These are phyloP conservation scores for Vombatus ursinus DNA, from an alignment of 2,113 vertebrate species.

Conservation along the genomic window DNA sequence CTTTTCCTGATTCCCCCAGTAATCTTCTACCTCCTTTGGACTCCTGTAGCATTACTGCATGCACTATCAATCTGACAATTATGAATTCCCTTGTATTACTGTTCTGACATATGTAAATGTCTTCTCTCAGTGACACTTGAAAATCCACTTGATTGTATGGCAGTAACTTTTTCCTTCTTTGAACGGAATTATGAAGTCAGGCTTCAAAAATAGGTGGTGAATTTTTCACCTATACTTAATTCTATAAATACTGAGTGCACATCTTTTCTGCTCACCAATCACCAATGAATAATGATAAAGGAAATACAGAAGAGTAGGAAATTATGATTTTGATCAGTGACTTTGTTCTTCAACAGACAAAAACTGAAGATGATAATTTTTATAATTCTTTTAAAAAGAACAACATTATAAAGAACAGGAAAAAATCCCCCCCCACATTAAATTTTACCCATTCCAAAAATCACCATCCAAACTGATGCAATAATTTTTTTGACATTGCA, in stretches of 20 bases:
- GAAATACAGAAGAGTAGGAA: conserved; percentile 25
- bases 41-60: neutral
- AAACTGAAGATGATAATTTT: neutral
- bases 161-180: conserved; percentile 15
- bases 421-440: neutral
- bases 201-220: neutral
- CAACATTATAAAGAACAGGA: neutral
- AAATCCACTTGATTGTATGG: neutral
- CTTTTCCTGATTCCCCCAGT: neutral
- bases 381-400: no score
- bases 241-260: neutral
- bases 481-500: neutral
- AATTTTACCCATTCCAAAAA: neutral
- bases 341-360: conserved; percentile 30
- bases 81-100: neutral
- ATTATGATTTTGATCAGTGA: neutral
- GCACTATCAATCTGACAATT: neutral
- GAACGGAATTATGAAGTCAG: conserved; percentile 1
- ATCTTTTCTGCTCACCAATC: conserved; percentile 1
- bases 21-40: neutral
- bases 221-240: neutral
- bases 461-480: neutral
- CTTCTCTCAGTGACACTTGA: neutral
- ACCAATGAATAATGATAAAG: neutral
- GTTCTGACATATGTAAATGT: neutral